A percentile compares a stretch with the other conserved stretches of the same genome.
These are phyloP conservation scores for Phortica okadai DNA, from an alignment of 2,888 invertebrate species.

Conservation along the genomic window DNA sequence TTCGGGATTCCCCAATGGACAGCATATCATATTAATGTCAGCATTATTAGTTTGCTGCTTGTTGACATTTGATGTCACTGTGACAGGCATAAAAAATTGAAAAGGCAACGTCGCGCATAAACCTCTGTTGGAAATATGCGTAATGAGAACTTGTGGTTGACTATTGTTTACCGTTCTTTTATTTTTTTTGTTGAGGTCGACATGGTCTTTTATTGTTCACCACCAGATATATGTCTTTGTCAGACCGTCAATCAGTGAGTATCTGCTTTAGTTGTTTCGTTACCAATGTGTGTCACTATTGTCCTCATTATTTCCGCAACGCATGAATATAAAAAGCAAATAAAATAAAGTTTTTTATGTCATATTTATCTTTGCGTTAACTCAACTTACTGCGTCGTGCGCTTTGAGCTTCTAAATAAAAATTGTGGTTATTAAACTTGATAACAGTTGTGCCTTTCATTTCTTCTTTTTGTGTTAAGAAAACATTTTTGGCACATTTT, in stretches of 20 bases:
- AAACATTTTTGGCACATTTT: too few relatives aligned
- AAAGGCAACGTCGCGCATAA: background rate
- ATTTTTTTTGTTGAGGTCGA: slow-evolving; percentile 33
- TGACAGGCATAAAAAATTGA: slow-evolving; percentile 67
- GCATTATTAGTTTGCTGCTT: slow-evolving; percentile 66
- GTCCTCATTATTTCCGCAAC: slow-evolving; percentile 56
- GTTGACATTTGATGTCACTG: slow-evolving; percentile 71
- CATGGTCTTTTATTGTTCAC: slow-evolving; percentile 26
- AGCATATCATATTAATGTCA: slow-evolving; percentile 15
- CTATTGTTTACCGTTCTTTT: slow-evolving; percentile 62
- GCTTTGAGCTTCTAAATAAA: slow-evolving; percentile 31
- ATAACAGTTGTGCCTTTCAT: background rate
- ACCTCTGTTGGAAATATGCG: slow-evolving; percentile 52
- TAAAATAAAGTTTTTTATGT: slow-evolving; percentile 67
- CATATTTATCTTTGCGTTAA: slow-evolving; percentile 63
- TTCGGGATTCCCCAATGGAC: slow-evolving; percentile 31
- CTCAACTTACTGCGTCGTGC: slow-evolving; percentile 42
- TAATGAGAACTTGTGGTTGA: slow-evolving; percentile 68
- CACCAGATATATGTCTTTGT: slow-evolving; percentile 38
- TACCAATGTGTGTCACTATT: slow-evolving; percentile 25
- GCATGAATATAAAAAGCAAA: slow-evolving; percentile 67
- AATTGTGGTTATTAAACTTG: slow-evolving; percentile 22
- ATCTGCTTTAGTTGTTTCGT: slow-evolving; percentile 50
- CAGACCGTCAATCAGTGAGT: slow-evolving; percentile 48
- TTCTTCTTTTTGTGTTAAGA: too few relatives aligned